Base-by-base conservation (phyloP, 2,113 vertebrate genomes). In the Girardinichthys multiradiatus region DNA sequence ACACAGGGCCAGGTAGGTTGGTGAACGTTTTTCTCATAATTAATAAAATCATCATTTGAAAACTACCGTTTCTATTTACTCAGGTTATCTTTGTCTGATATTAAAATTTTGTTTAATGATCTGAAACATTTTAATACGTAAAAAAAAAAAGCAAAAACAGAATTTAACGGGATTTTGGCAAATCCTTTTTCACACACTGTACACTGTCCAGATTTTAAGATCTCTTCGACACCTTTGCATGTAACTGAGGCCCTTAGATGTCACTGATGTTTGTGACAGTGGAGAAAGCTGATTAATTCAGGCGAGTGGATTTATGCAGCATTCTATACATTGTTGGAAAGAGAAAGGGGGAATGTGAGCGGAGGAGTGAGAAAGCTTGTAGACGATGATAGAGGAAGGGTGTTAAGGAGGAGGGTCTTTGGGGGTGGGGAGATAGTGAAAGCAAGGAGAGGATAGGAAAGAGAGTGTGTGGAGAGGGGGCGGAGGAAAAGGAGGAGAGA, bases 271-370 rank as follows among this genome's bases (percentile, higher is more conserved):
- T 83, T 76, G 81, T 86, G 77, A 82, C 69, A 65, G 78, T 72
- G 74, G 77, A 79, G 82, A 77, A 61, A 84, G 72, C 81, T 86
- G 89, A 91, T 90, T 87, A 89, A 92, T 90, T 91, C 90, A 90
- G 77, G 79, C 81, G 81, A 78, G 85, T 87, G 78, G 81, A 86
- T 90, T 87, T 92, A 82, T 68, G 86, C 90, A 87, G 84, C 83
- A 88, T 72, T 19, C 68, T 77, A 83, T 81, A 79, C 84, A 87
- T 70, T 67, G 70, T 1, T 57, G 1, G 12, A 69, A 70, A 74
- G 70, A 79, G 73, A 72, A 37, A 76, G 31, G 45, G 65, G 70
- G 75, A 75, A 74, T 82, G 21, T 64, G 75, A 81, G 76, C 67
- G 79, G 76, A 74, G 82, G 61, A 33, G 72, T 60, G 58, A 66